These are phyloP conservation scores for Poeciliopsis prolifica DNA, from an alignment of 2,113 vertebrate genomes.

Conservation along the genomic window DNA sequence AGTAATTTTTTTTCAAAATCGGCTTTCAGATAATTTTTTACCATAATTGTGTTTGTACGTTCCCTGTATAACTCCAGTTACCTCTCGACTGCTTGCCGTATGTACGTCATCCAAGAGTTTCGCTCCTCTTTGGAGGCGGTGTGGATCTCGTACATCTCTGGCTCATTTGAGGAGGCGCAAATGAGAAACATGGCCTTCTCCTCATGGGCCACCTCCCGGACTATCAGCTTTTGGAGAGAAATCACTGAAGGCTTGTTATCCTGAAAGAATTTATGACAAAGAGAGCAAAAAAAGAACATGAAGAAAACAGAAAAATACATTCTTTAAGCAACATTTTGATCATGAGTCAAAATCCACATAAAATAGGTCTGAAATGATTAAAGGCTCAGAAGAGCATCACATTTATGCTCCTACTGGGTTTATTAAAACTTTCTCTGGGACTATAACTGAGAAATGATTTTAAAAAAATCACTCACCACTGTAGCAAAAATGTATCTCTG, in stretches of 20 bases:
- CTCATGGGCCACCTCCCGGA: constrained; percentile 95
- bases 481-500: constrained; percentile 91
- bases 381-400: background rate
- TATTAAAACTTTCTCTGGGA: background rate
- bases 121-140: constrained; percentile 92
- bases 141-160: constrained; percentile 98
- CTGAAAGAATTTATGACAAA: constrained; percentile 64
- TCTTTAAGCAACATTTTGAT: no score
- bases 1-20: background rate
- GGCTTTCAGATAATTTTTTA: background rate
- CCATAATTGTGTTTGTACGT: background rate
- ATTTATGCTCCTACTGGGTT: background rate
- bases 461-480: constrained; percentile 84
- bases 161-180: constrained; percentile 90
- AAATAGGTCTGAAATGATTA: background rate
- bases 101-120: constrained; percentile 91
- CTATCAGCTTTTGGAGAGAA: constrained; percentile 94
- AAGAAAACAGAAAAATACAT: background rate
- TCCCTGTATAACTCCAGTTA: constrained; percentile 50
- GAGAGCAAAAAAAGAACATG: background rate
- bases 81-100: constrained; percentile 93
- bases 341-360: background rate
- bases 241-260: constrained; percentile 94
- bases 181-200: constrained; percentile 98
- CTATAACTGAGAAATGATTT: background rate